Percentiles rank a stretch among this genome's conserved stretches.
These are phyloP conservation scores for Rutpela maculata DNA, from an alignment of 2,888 invertebrate genomes.

Conservation along the genomic window DNA sequence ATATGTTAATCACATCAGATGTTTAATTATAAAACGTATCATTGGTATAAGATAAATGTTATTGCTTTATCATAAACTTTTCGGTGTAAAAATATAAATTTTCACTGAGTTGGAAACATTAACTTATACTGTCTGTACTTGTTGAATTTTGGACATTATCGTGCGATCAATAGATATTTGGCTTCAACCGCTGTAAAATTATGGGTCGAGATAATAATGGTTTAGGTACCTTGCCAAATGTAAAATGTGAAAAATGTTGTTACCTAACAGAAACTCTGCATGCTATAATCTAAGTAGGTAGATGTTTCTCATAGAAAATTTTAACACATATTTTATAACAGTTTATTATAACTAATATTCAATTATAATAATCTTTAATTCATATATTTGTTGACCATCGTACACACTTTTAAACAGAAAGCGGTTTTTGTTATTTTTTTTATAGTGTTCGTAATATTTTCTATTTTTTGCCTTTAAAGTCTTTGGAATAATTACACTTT, in stretches of 20 bases:
- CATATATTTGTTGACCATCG: too few relatives aligned
- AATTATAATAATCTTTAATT: too few relatives aligned
- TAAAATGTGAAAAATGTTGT: constrained; percentile 48
- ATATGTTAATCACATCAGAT: too few relatives aligned
- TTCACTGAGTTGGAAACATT: constrained; percentile 1
- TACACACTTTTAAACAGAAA: too few relatives aligned
- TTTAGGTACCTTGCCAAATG: constrained; percentile 52
- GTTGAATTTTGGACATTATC: constrained; percentile 48
- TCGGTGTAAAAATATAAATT: not conserved
- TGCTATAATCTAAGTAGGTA: not conserved
- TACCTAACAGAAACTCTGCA: constrained; percentile 10
- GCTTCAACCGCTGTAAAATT: constrained; percentile 54
- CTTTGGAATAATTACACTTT: too few relatives aligned
- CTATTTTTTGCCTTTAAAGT: too few relatives aligned
- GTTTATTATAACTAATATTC: too few relatives aligned
- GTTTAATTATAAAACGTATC: too few relatives aligned
- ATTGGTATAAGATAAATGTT: not conserved
- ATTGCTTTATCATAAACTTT: not conserved
- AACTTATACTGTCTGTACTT: constrained; percentile 34
- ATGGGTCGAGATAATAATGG: constrained; percentile 53
- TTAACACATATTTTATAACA: not conserved
- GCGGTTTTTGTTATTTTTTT: too few relatives aligned
- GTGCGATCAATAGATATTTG: constrained; percentile 52
- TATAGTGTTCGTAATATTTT: too few relatives aligned
- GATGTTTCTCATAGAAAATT: not conserved